A percentile compares a stretch with the other conserved stretches of the same genome.
phyloP scores from a whole-genome alignment of 2,888 invertebrate genomes.

The Chymomyza caudatula region DNA sequence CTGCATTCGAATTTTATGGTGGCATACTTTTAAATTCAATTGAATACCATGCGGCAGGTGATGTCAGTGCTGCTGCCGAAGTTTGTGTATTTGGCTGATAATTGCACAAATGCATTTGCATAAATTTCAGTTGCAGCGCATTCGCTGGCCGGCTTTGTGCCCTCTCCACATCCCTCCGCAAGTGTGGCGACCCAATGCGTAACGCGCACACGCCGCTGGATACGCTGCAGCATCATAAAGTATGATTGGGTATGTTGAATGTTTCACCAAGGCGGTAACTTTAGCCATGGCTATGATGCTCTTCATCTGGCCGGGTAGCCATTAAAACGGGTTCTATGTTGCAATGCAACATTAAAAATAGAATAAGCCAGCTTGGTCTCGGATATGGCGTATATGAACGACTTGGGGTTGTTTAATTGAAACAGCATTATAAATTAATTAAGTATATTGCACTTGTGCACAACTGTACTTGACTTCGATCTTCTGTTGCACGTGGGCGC shows the following conservation, averaged over 20 bases:
- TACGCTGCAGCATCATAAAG: not conserved
- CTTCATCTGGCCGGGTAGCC: slow-evolving; percentile 23
- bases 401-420: slow-evolving; percentile 26
- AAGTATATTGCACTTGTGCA: slow-evolving; percentile 29
- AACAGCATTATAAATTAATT: slow-evolving; percentile 49
- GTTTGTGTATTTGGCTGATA: not conserved
- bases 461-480: slow-evolving; percentile 31
- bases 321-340: slow-evolving; percentile 62
- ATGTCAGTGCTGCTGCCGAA: slow-evolving; percentile 18
- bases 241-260: not conserved
- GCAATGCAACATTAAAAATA: slow-evolving; percentile 5
- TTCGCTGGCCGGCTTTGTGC: too few species aligned
- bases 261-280: not conserved
- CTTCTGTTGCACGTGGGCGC: not conserved
- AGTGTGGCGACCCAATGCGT: slow-evolving; percentile 1
- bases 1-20: slow-evolving; percentile 38
- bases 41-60: slow-evolving; percentile 64
- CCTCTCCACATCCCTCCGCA: too few species aligned
- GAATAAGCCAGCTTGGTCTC: not conserved
- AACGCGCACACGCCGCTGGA: not conserved
- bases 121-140: slow-evolving; percentile 62
- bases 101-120: slow-evolving; percentile 48
- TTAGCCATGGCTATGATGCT: not conserved
- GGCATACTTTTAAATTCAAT: slow-evolving; percentile 70
- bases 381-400: not conserved